These are phyloP conservation scores for Papilio gigon DNA, from an alignment of 2,888 invertebrate genomes.

Conservation along the genomic window DNA sequence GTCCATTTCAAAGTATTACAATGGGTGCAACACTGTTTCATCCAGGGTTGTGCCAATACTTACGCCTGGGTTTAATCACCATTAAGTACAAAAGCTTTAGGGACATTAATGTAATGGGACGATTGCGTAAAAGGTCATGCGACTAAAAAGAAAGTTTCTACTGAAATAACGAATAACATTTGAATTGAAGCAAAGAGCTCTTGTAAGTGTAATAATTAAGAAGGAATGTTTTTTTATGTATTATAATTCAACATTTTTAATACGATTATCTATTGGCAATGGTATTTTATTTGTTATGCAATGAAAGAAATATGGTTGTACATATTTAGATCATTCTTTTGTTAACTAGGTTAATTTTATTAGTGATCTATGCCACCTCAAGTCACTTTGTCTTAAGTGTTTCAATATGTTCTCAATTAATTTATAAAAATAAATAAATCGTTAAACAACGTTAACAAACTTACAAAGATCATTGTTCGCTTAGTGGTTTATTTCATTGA, in stretches of 20 bases:
- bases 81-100: not conserved
- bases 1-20: constrained; percentile 29
- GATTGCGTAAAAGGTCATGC: no score
- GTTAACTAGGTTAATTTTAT: not conserved
- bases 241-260: not conserved
- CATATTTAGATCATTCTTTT: not conserved
- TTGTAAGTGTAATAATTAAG: not conserved
- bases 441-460: no score
- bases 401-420: not conserved
- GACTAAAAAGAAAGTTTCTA: no score
- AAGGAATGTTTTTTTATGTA: not conserved
- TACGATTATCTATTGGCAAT: not conserved
- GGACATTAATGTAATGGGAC: not conserved
- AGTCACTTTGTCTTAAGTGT: not conserved
- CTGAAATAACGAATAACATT: not conserved
- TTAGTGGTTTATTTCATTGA: no score
- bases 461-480: no score
- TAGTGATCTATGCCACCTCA: not conserved
- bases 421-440: no score
- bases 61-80: not conserved
- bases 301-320: not conserved
- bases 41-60: constrained; percentile 9
- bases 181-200: no score
- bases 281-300: not conserved
- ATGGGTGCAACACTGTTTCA: constrained; percentile 24